Conservation (phyloP, 2,113 vertebrate genomes). For the Tautogolabrus adspersus region DNA sequence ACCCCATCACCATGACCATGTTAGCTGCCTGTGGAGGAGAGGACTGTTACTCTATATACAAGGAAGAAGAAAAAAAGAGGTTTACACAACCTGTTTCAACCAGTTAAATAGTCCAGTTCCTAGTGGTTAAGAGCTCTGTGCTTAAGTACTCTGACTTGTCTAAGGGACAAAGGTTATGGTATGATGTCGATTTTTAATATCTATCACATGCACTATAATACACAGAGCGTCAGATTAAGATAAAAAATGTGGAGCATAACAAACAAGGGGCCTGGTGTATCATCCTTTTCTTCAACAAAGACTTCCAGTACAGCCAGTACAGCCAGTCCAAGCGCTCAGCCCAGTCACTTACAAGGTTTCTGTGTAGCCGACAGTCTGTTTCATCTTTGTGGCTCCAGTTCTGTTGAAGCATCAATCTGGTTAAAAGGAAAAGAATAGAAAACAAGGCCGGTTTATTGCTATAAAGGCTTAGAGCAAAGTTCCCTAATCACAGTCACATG, state of each 20-base stretch:
- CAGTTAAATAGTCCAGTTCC: background rate
- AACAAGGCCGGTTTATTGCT: background rate
- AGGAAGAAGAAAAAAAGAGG: background rate
- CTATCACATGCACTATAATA: background rate
- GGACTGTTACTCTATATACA: constrained; percentile 1
- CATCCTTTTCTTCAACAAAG: background rate
- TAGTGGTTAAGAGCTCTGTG: background rate
- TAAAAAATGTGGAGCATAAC: constrained; percentile 3
- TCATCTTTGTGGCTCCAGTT: background rate
- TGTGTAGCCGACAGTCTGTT: constrained; percentile 5
- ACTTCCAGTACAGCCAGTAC: background rate
- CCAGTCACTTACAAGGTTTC: constrained; percentile 13
- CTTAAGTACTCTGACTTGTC: background rate
- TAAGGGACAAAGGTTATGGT: background rate
- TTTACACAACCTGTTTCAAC: constrained; percentile 28
- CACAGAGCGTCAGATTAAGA: constrained; percentile 28
- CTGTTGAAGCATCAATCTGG: background rate
- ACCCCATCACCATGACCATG: constrained; percentile 25
- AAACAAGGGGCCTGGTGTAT: background rate
- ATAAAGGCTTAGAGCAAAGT: constrained; percentile 32
- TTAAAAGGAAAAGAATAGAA: background rate
- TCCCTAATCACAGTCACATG: constrained; percentile 58
- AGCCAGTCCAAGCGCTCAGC: background rate
- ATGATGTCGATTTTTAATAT: background rate
- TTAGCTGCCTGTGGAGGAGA: constrained; percentile 27